Conservation (phyloP, 37 sponge, comb jelly and placozoan genomes). For the Dysidea cf. avara region DNA sequence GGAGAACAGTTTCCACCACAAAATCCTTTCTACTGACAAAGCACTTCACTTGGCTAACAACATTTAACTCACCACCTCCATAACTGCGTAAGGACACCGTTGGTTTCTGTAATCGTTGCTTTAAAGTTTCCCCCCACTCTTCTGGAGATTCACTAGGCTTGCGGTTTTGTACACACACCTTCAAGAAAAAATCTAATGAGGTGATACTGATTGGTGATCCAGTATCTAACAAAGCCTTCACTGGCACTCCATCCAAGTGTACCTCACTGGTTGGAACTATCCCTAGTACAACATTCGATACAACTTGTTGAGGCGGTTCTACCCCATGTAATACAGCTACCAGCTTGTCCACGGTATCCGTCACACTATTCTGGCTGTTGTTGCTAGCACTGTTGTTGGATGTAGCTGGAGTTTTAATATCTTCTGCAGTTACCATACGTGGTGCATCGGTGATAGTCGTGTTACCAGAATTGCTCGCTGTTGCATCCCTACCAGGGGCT, state of each 20-base stretch:
- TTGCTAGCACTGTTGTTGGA: no score
- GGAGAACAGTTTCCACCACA: no score
- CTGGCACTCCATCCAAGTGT: neutral
- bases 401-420: no score
- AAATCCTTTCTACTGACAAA: no score
- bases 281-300: neutral
- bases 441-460: no score
- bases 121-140: neutral
- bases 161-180: neutral
- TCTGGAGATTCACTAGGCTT: neutral
- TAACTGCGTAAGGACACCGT: conserved; percentile 2
- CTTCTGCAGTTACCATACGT: no score
- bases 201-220: conserved; percentile 11
- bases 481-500: no score
- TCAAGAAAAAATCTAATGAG: conserved; percentile 6
- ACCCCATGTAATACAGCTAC: no score
- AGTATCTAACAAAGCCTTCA: conserved; percentile 3
- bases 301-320: no score
- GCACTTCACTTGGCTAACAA: conserved; percentile 1
- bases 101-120: neutral
- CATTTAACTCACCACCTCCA: conserved; percentile 16
- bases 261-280: neutral
- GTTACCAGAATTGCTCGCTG: no score
- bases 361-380: no score
- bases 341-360: no score